Conservation (phyloP, 2,797 vertebrate species). For the Rhinogobio ventralis region DNA sequence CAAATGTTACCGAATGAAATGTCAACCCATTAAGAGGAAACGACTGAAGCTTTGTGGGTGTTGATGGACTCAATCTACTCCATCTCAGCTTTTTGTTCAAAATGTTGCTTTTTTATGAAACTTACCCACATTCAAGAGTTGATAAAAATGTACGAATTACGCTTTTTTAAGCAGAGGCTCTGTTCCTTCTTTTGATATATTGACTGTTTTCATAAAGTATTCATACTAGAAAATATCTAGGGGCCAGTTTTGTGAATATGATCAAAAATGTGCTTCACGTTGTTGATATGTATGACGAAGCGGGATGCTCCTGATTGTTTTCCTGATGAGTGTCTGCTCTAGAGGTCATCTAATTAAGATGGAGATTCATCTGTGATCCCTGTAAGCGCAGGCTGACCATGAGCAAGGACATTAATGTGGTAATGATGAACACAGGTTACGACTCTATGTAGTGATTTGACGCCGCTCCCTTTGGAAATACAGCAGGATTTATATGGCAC, state of each 20-base stretch:
- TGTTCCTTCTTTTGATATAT: too few relatives aligned
- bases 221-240: background rate
- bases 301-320: background rate
- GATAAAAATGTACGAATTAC: too few relatives aligned
- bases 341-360: constrained; percentile 75
- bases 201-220: too few relatives aligned
- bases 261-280: background rate
- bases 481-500: constrained; percentile 65
- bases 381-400: constrained; percentile 63
- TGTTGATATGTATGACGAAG: background rate
- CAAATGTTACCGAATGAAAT: too few relatives aligned
- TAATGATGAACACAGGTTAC: constrained; percentile 71
- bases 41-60: too few relatives aligned
- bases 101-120: too few relatives aligned
- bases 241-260: background rate
- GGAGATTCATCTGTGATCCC: constrained; percentile 71
- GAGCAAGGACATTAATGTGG: constrained; percentile 71
- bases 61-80: too few relatives aligned
- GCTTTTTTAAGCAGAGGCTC: too few relatives aligned
- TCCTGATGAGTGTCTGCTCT: constrained; percentile 59
- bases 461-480: constrained; percentile 62
- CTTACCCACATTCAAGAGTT: too few relatives aligned
- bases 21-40: too few relatives aligned
- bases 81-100: too few relatives aligned
- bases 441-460: constrained; percentile 66